Conservation (phyloP, 2,113 vertebrate species). For the Xiphorhynchus elegans region DNA sequence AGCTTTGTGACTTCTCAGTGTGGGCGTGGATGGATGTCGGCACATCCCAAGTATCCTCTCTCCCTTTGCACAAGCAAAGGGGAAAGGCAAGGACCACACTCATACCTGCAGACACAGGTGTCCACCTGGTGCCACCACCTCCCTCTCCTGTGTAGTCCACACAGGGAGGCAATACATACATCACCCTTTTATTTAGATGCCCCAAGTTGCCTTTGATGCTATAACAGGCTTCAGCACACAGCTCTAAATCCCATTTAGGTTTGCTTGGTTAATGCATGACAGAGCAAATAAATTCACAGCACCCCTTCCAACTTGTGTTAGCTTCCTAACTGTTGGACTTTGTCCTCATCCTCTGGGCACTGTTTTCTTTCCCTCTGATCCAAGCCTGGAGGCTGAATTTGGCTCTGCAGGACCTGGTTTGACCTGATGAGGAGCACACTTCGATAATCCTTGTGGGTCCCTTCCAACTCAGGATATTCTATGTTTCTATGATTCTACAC, state of each 20-base stretch:
- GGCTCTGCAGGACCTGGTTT: neutral
- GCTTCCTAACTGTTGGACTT: neutral
- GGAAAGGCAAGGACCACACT: neutral
- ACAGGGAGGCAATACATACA: neutral
- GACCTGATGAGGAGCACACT: neutral
- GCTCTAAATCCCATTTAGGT: neutral
- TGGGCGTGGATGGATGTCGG: rapidly evolving
- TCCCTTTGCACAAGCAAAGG: neutral
- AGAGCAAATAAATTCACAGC: neutral
- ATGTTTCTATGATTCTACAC: neutral
- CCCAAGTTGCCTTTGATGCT: neutral
- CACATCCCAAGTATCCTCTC: neutral
- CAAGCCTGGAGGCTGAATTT: neutral
- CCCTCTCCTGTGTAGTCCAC: neutral
- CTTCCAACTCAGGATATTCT: neutral
- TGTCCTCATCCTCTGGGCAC: neutral
- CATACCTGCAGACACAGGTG: neutral
- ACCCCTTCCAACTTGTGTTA: neutral
- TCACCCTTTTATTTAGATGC: neutral
- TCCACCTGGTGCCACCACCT: neutral
- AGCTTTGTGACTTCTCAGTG: neutral
- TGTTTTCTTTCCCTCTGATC: neutral
- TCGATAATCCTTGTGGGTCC: neutral
- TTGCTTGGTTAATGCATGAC: neutral
- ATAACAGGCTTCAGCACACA: neutral